Percentiles rank a stretch among this genome's conserved stretches.
Conservation (phyloP, 2,888 invertebrate genomes). For the Eilema caniola region DNA sequence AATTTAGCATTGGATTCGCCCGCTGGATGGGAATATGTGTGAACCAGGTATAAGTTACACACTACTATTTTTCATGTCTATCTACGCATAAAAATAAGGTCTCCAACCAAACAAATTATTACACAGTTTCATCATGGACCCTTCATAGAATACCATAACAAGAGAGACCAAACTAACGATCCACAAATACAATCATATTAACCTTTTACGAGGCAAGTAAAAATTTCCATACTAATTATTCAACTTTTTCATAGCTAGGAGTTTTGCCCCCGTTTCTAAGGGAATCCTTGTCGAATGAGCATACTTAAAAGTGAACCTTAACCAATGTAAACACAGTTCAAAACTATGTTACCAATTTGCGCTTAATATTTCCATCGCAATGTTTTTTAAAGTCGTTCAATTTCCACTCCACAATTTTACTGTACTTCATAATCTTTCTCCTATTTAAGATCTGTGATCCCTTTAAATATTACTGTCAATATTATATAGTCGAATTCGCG, state of each 20-base stretch:
- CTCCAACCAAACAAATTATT: background rate
- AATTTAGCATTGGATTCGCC: no score
- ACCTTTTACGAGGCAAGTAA: slow-evolving; percentile 33
- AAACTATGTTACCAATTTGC: background rate
- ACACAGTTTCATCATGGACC: background rate
- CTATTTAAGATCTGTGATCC: background rate
- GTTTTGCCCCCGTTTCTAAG: slow-evolving; percentile 37
- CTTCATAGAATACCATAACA: slow-evolving; percentile 7
- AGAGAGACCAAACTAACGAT: slow-evolving; percentile 22
- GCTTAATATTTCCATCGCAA: background rate
- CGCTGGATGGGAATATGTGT: no score
- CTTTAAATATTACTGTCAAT: no score
- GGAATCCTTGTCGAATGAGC: slow-evolving; percentile 36
- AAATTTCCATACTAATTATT: slow-evolving; percentile 55
- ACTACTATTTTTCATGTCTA: background rate
- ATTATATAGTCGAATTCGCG: no score
- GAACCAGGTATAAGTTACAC: background rate
- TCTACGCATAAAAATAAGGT: background rate
- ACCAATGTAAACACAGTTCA: background rate
- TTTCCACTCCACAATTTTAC: background rate
- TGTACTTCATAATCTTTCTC: background rate
- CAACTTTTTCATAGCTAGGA: slow-evolving; percentile 33
- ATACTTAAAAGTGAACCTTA: slow-evolving; percentile 27
- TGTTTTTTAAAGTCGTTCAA: slow-evolving; percentile 14
- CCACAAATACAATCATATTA: slow-evolving; percentile 25